Evolutionary conservation across 2,113 vertebrate species (phyloP), one percentile per base, ranked within the genome.

Genomic region (Embiotoca jacksoni): DNA sequence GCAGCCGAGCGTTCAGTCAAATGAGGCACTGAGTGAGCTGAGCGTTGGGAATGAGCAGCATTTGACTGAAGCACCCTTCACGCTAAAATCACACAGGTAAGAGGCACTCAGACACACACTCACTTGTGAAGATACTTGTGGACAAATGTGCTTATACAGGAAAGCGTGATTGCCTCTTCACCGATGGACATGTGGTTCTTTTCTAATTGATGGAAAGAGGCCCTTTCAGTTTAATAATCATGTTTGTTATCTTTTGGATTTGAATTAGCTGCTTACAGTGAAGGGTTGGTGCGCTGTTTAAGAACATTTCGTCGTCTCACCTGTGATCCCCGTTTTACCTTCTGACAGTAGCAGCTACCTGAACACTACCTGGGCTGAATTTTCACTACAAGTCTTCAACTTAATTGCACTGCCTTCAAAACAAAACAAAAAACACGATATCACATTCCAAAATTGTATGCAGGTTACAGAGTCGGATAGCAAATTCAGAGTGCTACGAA

Each of bases 21-120:
- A 89, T 85, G 90, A 89, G 76, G 74, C 85, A 78, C 49, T 6
- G 67, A 90, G 69, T 70, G 72, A 83, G 80, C 68, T 6, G 79
- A 84, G 71, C 49, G 30, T 74, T 69, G 69, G 67, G 65, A 83
- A 88, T 66, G 81, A 87, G 75, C 84, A 81, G 80, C 68, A 66
- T 89, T 91, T 87, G 80, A 88, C 82, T 91, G 82, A 91, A 93
- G 94, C 78, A 88, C 88, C 84, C 92, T 93, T 88, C 88, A 92
- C 64, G 61, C 80, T 90, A 86, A 84, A 91, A 91, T 84, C 80
- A 81, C 83, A 88, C 81, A 88, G 83, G 89, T 89, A 78, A 92
- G 89, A 88, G 89, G 69, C 32, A 90, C 85, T 93, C 81, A 82
- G 77, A 74, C 61, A 31, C 64, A 76, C 13, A 81, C 64, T 90